These are phyloP conservation scores for Gnathonemus echidnorhynchus DNA, from an alignment of 2,113 vertebrate species.

Conservation along the genomic window DNA sequence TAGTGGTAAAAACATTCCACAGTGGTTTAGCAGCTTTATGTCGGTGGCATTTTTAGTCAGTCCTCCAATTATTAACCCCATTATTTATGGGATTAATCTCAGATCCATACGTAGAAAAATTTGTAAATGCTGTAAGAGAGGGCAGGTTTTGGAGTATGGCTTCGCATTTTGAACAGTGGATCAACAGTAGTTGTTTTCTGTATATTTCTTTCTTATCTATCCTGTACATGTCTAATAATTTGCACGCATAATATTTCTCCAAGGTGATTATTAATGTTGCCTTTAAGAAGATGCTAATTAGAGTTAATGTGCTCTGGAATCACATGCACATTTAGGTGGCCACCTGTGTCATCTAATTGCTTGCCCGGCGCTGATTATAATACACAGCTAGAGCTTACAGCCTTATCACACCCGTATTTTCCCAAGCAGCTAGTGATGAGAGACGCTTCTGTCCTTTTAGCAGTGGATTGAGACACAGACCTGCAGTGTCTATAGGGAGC, in stretches of 20 bases:
- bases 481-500: neutral
- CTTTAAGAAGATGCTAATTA: neutral
- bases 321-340: neutral
- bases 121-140: neutral
- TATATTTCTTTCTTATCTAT: neutral
- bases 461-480: too few relatives aligned
- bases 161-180: neutral
- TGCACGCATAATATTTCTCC: neutral
- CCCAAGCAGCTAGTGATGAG: too few relatives aligned
- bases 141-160: neutral
- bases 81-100: neutral
- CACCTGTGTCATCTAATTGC: neutral
- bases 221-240: neutral
- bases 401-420: too few relatives aligned
- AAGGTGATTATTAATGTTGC: neutral
- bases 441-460: neutral
- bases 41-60: neutral
- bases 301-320: neutral
- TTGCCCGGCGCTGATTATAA: neutral
- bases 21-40: neutral
- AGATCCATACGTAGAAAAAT: neutral
- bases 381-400: neutral
- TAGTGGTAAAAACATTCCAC: neutral
- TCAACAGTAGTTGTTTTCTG: neutral
- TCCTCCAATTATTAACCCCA: neutral